phyloP scores from a whole-genome alignment of 1,140 invertebrate genomes.

The Papilio dardanus region DNA sequence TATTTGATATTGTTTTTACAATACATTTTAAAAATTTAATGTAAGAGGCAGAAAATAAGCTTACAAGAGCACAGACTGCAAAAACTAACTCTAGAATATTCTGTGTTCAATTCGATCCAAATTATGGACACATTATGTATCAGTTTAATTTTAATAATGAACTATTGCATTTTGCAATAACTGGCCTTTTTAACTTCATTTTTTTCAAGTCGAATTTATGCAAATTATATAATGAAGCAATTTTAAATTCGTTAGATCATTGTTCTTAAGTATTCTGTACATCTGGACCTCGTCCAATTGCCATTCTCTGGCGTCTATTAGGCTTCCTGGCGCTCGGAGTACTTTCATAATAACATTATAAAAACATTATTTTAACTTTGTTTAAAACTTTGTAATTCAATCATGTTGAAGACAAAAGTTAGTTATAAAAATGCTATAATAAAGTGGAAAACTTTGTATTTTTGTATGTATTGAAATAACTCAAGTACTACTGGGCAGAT shows the following conservation, averaged over 20 bases:
- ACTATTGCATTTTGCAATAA: constrained; percentile 6
- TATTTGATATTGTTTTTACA: constrained; percentile 22
- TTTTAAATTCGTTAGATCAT: constrained; percentile 9
- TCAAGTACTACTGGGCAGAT: no score
- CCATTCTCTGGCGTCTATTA: constrained; percentile 21
- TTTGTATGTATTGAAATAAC: no score
- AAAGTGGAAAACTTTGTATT: no score
- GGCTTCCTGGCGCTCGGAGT: background rate
- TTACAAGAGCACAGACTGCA: no score
- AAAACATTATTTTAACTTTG: background rate
- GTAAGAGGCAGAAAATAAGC: no score
- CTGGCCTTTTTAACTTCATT: background rate
- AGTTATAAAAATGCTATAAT: no score
- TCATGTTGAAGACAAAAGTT: background rate
- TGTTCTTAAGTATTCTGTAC: constrained; percentile 19
- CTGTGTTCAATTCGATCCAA: no score
- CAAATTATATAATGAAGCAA: constrained; percentile 5
- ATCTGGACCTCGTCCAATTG: constrained; percentile 34
- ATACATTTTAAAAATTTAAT: background rate
- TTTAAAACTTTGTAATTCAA: background rate
- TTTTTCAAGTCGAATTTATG: background rate
- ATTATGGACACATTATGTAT: no score
- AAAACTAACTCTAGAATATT: no score
- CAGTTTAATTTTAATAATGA: background rate
- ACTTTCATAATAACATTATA: background rate